Evolutionary conservation across 1,140 invertebrate species (phyloP).

Genomic region (Zophobas atratus): DNA sequence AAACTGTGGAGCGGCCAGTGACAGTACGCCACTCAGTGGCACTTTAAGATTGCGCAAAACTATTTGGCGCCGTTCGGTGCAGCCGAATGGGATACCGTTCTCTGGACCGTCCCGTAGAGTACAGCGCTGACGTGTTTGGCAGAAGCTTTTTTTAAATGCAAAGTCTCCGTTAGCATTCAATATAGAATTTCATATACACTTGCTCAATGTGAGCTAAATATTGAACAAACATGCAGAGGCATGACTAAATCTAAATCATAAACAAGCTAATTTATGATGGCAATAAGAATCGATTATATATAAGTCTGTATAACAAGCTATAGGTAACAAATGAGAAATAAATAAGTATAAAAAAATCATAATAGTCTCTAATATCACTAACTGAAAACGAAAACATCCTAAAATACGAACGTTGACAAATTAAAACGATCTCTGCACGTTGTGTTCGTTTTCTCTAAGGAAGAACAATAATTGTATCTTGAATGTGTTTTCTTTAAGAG

Average conservation of each 20-base stretch:
- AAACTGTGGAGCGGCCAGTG: conserved; percentile 32
- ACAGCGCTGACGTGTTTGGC: conserved; percentile 53
- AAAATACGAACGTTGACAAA: conserved; percentile 52
- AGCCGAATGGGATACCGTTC: conserved; percentile 18
- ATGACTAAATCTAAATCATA: conserved; percentile 39
- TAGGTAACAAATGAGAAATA: conserved; percentile 40
- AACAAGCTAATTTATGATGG: conserved; percentile 39
- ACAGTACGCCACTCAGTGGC: conserved; percentile 12
- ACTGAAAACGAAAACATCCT: background rate
- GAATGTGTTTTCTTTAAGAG: conserved; percentile 54
- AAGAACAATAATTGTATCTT: conserved; percentile 57
- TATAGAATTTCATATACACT: conserved; percentile 51
- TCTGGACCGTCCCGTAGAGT: background rate
- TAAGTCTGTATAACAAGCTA: conserved; percentile 35
- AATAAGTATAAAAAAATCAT: conserved; percentile 43
- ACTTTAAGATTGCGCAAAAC: conserved; percentile 16
- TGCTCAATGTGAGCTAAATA: conserved; percentile 51
- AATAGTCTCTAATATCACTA: conserved; percentile 39
- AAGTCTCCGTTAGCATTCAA: conserved; percentile 49
- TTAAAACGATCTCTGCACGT: conserved; percentile 56
- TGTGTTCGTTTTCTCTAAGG: conserved; percentile 55
- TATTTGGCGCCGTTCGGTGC: conserved; percentile 25
- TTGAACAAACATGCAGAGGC: conserved; percentile 46
- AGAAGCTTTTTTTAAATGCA: conserved; percentile 54
- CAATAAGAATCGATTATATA: conserved; percentile 28